Evolutionary conservation across 2,113 vertebrate species (phyloP).

Genomic region (Puntigrus tetrazona): DNA sequence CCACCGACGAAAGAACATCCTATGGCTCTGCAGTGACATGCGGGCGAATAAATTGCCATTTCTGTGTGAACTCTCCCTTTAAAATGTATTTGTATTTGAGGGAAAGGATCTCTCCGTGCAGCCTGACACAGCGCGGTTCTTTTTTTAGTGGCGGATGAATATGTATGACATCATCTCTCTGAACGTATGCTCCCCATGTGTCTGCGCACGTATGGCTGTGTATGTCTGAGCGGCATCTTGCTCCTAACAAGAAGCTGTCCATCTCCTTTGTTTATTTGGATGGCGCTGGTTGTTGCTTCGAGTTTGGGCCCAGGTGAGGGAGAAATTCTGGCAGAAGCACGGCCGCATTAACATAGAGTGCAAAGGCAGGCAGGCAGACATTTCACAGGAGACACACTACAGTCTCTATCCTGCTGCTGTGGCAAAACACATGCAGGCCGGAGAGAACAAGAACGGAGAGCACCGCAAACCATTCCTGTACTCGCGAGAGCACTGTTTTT

Average conservation of each 20-base stretch:
- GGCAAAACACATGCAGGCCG: constrained; percentile 33
- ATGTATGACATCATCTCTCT: constrained; percentile 5
- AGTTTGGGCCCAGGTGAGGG: constrained; percentile 38
- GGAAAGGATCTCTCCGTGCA: background rate
- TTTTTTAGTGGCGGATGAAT: constrained; percentile 8
- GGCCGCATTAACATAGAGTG: constrained; percentile 51
- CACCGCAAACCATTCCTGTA: background rate
- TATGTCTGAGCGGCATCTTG: constrained; percentile 8
- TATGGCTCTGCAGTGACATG: background rate
- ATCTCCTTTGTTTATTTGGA: constrained; percentile 33
- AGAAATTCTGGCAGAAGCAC: constrained; percentile 37
- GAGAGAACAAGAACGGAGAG: constrained; percentile 19
- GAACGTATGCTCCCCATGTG: constrained; percentile 15
- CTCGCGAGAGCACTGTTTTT: background rate
- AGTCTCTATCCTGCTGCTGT: constrained; percentile 37
- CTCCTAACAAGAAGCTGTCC: background rate
- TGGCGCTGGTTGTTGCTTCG: constrained; percentile 28
- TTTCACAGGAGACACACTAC: constrained; percentile 46
- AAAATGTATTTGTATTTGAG: constrained; percentile 6
- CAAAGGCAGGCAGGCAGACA: constrained; percentile 41
- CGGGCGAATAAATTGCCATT: background rate
- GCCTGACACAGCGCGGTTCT: background rate
- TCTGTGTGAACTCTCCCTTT: background rate
- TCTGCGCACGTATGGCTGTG: constrained; percentile 44
- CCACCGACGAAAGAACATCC: background rate